phyloP scores from a whole-genome alignment of 2,888 invertebrate genomes.

The Drosophila nigritarsus region DNA sequence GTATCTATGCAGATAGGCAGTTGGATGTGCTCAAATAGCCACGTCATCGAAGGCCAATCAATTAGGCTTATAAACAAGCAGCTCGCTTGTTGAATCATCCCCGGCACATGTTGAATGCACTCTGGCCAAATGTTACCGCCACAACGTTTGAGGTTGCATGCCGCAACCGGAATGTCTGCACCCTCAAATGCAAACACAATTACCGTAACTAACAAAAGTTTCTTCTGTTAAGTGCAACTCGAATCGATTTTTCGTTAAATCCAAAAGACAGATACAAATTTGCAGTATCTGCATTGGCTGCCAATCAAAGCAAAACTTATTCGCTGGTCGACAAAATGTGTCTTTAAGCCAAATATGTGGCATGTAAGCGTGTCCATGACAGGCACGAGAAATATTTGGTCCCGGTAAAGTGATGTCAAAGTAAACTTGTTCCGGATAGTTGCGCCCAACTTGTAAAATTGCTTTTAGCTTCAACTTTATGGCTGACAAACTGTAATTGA shows the following conservation, averaged over 20 bases:
- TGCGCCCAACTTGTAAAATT: not conserved
- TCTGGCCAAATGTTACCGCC: not conserved
- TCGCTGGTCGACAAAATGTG: not conserved
- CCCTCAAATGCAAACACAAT: not conserved
- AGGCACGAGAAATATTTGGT: too few relatives aligned
- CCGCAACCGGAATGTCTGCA: not conserved
- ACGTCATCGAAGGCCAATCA: slow-evolving; percentile 48
- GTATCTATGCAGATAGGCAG: slow-evolving; percentile 16
- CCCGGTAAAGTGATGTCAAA: not conserved
- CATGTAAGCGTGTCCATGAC: not conserved
- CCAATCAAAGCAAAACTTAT: not conserved
- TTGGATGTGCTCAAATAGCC: slow-evolving; percentile 22
- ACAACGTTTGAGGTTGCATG: not conserved
- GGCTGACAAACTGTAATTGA: not conserved
- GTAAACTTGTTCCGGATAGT: not conserved
- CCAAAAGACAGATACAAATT: not conserved
- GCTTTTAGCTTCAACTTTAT: not conserved
- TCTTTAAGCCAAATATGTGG: not conserved
- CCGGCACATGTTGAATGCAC: slow-evolving; percentile 13
- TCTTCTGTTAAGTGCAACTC: not conserved
- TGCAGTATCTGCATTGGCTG: not conserved
- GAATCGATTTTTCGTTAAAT: not conserved
- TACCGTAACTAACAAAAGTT: not conserved
- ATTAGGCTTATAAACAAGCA: slow-evolving; percentile 29
- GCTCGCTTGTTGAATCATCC: slow-evolving; percentile 8